These are phyloP conservation scores for Tipula helvola DNA, from an alignment of 2,888 invertebrate species.

Conservation along the genomic window DNA sequence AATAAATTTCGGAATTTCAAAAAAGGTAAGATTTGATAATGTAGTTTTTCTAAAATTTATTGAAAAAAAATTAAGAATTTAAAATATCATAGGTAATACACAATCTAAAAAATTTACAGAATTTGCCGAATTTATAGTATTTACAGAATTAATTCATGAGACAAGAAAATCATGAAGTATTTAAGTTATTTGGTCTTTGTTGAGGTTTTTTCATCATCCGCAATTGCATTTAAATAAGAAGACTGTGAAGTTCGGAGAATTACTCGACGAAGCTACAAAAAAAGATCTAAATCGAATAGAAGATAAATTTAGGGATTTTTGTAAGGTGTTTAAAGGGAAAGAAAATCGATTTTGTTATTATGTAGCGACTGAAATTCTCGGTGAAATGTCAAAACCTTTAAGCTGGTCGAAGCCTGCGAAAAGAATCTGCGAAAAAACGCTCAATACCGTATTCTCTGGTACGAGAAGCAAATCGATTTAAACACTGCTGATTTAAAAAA, in stretches of 20 bases:
- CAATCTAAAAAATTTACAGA: too few relatives aligned
- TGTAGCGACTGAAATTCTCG: conserved; percentile 92
- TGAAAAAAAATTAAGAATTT: too few relatives aligned
- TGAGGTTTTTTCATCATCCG: too few relatives aligned
- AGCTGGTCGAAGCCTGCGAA: conserved; percentile 91
- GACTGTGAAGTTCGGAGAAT: conserved; percentile 76
- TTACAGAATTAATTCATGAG: too few relatives aligned
- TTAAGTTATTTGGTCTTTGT: too few relatives aligned
- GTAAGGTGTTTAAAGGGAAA: conserved; percentile 72
- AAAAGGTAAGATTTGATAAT: too few relatives aligned
- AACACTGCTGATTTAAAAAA: too few relatives aligned
- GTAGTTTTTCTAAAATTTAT: too few relatives aligned
- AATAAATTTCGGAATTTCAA: too few relatives aligned
- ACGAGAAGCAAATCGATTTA: conserved; percentile 95
- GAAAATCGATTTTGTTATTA: conserved; percentile 95
- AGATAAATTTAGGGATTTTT: conserved; percentile 67
- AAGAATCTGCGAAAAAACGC: conserved; percentile 94
- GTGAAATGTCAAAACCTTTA: conserved; percentile 88
- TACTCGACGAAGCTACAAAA: conserved; percentile 55
- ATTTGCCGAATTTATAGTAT: too few relatives aligned
- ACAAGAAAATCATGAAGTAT: too few relatives aligned
- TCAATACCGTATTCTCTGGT: conserved; percentile 94
- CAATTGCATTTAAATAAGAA: conserved; percentile 66
- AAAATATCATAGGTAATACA: too few relatives aligned
- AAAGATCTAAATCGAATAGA: conserved; percentile 68